Percentiles rank a stretch among this genome's conserved stretches.
Evolutionary conservation across 2,888 invertebrate species (phyloP).

Genomic region (Brachylomia viminalis): DNA sequence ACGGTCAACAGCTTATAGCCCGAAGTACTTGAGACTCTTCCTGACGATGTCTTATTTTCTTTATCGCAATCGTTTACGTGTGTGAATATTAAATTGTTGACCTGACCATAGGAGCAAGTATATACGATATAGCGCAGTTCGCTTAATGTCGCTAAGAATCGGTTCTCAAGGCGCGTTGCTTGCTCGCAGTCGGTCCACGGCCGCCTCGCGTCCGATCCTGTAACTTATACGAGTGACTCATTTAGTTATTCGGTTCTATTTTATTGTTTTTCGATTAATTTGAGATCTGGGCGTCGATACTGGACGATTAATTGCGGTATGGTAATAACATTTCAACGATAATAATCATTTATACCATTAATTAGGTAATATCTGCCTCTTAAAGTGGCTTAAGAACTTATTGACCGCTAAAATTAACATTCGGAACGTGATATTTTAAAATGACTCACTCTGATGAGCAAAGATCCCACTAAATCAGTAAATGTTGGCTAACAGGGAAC

Average conservation of each 20-base stretch:
- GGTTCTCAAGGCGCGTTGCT: background rate
- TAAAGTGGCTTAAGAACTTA: background rate
- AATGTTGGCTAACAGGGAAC: background rate
- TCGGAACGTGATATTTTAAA: background rate
- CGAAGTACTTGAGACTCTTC: background rate
- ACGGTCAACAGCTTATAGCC: background rate
- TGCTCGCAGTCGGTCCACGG: background rate
- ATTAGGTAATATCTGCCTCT: constrained; percentile 4
- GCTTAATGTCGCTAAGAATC: constrained; percentile 11
- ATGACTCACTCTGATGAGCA: background rate
- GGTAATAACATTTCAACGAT: constrained; percentile 2
- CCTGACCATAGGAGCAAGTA: background rate
- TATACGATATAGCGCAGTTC: background rate
- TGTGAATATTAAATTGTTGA: background rate
- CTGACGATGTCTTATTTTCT: background rate
- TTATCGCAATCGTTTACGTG: background rate
- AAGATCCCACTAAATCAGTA: background rate
- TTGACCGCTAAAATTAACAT: background rate
- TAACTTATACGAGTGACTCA: constrained; percentile 23
- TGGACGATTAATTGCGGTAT: constrained; percentile 28
- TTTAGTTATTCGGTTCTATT: constrained; percentile 36
- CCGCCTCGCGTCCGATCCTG: constrained; percentile 5
- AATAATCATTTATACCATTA: constrained; percentile 23
- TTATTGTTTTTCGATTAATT: constrained; percentile 47
- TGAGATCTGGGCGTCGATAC: constrained; percentile 25